A percentile compares a stretch with the other conserved stretches of the same genome.
Evolutionary conservation across 2,888 invertebrate species (phyloP).

Genomic region (Clitarchus hookeri): DNA sequence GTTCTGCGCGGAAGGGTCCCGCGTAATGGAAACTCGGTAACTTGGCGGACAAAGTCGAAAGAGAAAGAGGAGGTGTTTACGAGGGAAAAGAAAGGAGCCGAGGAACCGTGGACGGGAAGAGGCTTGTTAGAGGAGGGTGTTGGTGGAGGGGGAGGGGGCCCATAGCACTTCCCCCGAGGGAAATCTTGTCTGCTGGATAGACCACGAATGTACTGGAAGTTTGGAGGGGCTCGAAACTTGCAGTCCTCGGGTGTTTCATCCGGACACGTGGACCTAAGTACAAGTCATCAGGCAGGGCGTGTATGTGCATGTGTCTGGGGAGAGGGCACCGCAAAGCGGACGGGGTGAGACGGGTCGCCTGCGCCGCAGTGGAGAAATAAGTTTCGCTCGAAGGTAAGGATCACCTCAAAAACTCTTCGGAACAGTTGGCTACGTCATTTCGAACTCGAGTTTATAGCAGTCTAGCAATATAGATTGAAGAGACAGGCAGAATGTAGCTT

Average conservation of each 20-base stretch:
- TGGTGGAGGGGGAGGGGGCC: background rate
- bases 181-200: conserved; percentile 14
- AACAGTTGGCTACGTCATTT: too few relatives aligned
- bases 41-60: background rate
- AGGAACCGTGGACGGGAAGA: background rate
- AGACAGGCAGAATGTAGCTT: too few relatives aligned
- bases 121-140: background rate
- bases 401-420: too few relatives aligned
- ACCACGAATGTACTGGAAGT: background rate
- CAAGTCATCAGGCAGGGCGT: background rate
- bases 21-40: conserved; percentile 5
- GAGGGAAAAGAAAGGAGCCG: background rate
- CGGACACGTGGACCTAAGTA: background rate
- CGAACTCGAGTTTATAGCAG: too few relatives aligned
- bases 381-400: too few relatives aligned
- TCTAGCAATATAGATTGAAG: too few relatives aligned
- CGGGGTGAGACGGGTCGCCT: background rate
- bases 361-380: too few relatives aligned
- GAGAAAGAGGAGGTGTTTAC: background rate
- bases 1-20: background rate
- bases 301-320: background rate
- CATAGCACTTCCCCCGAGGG: background rate
- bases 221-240: background rate
- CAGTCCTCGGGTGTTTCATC: background rate
- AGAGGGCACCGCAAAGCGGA: background rate